Evolutionary conservation across 2,113 vertebrate species (phyloP), one percentile per base, ranked within the genome.

Genomic region (Apeltes quadracus): DNA sequence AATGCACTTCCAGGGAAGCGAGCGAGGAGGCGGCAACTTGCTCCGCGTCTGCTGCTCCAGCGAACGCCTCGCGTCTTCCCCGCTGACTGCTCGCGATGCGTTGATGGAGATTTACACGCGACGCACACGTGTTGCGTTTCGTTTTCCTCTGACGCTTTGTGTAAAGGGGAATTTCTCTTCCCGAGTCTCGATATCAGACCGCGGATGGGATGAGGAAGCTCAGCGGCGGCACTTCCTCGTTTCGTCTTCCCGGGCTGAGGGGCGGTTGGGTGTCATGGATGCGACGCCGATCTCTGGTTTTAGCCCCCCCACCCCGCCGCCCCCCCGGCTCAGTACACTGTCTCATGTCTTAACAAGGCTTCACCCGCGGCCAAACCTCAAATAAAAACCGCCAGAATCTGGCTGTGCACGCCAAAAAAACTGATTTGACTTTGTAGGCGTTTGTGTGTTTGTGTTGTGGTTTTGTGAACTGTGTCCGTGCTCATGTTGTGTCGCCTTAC

Each of bases 291-390:
- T 95, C 93, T 96, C 93, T 93, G 92, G 95, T 96, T 96, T 95
- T 94, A 95, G 92, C 93, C 75, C 94, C 90, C 88, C 72, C 92
- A 93, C 91, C 93, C 81, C 56, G n/a, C n/a, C n/a, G n/a, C 66
- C 83, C 84, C 80, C 75, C 84, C 89, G 87, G 93, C 93, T 93
- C 82, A 66, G 87, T 88, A 90, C 93, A 92, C 93, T 92, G 94
- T 95, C 95, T 96, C 94, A 95, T 93, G 94, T 95, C 93, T 93
- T 89, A 94, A 95, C 94, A 94, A 93, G 94, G 93, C 94, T 95
- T 95, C 92, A 94, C 93, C 93, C 92, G 85, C 87, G 91, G 93
- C 93, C 94, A 96, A 95, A 95, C 95, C 94, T 94, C 93, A 84
- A 90, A 89, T 82, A 85, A 16, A 86, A 87, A 88, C 74, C 92